A percentile compares a stretch with the other conserved stretches of the same genome.
These are phyloP conservation scores for Pandemis corylana DNA, from an alignment of 2,888 invertebrate genomes.

Conservation along the genomic window DNA sequence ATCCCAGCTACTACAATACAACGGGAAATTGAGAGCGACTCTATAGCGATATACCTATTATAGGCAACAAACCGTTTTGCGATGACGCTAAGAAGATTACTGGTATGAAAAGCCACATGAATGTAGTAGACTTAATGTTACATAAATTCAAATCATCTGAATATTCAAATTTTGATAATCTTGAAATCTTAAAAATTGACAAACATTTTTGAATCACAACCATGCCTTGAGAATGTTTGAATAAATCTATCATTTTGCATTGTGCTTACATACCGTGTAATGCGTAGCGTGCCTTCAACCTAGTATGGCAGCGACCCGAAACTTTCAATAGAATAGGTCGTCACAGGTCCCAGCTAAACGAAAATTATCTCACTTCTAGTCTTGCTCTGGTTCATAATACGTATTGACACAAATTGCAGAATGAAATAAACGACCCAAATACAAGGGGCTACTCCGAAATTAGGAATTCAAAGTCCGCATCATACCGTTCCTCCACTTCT, in stretches of 20 bases:
- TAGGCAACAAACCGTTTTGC: too few species aligned
- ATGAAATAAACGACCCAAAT: not conserved
- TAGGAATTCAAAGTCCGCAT: too few species aligned
- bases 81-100: too few species aligned
- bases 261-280: slow-evolving; percentile 21
- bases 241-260: slow-evolving; percentile 6
- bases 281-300: slow-evolving; percentile 22
- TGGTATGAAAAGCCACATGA: too few species aligned
- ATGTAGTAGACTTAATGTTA: too few species aligned
- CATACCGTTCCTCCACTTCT: too few species aligned
- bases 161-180: too few species aligned
- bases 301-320: slow-evolving; percentile 23
- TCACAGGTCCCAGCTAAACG: slow-evolving; percentile 8
- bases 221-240: not conserved
- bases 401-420: slow-evolving; percentile 4
- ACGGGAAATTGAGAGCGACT: too few species aligned
- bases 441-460: not conserved
- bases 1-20: too few species aligned
- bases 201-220: not conserved
- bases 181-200: not conserved
- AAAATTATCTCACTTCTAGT: slow-evolving; percentile 7
- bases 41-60: too few species aligned
- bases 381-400: slow-evolving; percentile 15
- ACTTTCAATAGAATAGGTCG: slow-evolving; percentile 32
- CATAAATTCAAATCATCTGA: too few species aligned